Conservation (phyloP, 2,113 vertebrate species). For the Eulemur rufifrons region DNA sequence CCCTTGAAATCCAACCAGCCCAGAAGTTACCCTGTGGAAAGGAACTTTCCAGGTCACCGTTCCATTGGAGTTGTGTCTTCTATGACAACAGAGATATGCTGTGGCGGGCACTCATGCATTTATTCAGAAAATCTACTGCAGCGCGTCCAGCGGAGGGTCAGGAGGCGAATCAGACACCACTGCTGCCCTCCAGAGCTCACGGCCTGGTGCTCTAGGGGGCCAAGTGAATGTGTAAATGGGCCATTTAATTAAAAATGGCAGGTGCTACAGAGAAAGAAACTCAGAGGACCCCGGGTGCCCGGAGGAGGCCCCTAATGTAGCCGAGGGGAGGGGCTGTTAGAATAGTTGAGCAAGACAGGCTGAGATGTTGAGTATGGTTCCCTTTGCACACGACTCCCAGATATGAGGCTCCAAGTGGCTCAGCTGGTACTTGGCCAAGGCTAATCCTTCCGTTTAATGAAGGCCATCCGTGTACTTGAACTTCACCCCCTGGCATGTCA, state of each 20-base stretch:
- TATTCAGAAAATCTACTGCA: neutral
- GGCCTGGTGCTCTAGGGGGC: neutral
- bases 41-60: neutral
- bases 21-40: neutral
- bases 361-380: neutral
- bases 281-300: neutral
- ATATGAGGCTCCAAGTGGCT: neutral
- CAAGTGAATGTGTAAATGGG: neutral
- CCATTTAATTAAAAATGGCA: neutral
- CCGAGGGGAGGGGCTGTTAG: neutral
- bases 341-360: neutral
- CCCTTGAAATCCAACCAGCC: neutral
- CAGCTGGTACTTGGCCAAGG: neutral
- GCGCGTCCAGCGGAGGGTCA: rapidly evolving
- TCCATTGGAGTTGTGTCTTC: neutral
- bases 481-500: neutral
- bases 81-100: neutral
- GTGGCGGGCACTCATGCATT: rapidly evolving
- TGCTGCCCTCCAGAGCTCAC: neutral
- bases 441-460: neutral
- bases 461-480: neutral
- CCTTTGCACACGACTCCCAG: neutral
- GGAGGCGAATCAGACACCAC: neutral
- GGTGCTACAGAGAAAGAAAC: neutral
- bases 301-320: neutral